These are phyloP conservation scores for Helicoverpa armigera DNA, from an alignment of 1,140 invertebrate species.

Conservation along the genomic window DNA sequence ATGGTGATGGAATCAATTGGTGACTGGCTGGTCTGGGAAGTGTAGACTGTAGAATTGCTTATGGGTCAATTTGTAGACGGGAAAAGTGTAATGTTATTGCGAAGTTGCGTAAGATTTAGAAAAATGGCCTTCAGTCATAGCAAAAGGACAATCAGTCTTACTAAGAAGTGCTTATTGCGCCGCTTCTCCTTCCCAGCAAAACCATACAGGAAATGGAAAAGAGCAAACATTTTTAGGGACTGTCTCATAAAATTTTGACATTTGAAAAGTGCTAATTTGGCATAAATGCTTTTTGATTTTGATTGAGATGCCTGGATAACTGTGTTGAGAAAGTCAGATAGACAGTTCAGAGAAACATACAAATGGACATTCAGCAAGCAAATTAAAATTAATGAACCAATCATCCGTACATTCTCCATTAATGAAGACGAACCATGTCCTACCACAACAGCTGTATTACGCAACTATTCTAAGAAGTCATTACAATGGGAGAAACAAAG, in stretches of 20 bases:
- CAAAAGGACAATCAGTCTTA: too few species aligned
- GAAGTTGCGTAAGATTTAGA: background rate
- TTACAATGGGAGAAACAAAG: background rate
- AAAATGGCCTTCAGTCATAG: background rate
- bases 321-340: background rate
- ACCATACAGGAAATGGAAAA: too few species aligned
- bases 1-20: slow-evolving; percentile 33
- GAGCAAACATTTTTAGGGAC: too few species aligned
- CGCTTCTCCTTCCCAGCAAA: too few species aligned
- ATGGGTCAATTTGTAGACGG: slow-evolving; percentile 12
- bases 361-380: background rate
- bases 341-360: background rate
- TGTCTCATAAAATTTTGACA: too few species aligned
- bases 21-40: slow-evolving; percentile 8
- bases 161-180: too few species aligned
- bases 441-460: background rate
- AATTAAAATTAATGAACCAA: background rate
- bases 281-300: too few species aligned
- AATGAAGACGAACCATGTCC: slow-evolving; percentile 8
- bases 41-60: slow-evolving; percentile 2
- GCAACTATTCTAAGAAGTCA: background rate
- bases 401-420: background rate
- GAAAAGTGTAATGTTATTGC: slow-evolving; percentile 9
- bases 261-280: too few species aligned
- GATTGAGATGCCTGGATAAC: too few species aligned